Evolutionary conservation across 2,797 vertebrate species (phyloP).

Genomic region (Hybognathus amarus): DNA sequence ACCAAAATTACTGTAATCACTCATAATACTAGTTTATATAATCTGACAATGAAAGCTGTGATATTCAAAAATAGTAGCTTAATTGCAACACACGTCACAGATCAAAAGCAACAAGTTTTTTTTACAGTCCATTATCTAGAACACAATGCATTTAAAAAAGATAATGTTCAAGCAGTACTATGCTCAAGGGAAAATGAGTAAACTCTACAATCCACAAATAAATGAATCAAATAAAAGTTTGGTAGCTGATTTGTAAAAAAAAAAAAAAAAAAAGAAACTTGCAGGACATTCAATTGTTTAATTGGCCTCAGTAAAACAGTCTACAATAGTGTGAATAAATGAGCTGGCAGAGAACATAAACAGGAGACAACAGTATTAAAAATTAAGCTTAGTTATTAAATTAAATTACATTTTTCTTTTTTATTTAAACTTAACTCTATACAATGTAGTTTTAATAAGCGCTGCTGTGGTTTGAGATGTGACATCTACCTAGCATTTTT

Average conservation of each 20-base stretch:
- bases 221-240: background rate
- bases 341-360: background rate
- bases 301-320: background rate
- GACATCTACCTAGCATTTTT: background rate
- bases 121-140: background rate
- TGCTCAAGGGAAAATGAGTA: background rate
- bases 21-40: background rate
- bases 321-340: conserved; percentile 19
- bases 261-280: background rate
- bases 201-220: background rate
- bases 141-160: background rate
- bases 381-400: conserved; percentile 11
- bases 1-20: background rate
- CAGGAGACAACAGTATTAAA: background rate
- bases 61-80: conserved; percentile 3
- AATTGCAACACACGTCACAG: background rate
- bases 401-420: background rate
- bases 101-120: background rate
- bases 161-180: background rate
- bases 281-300: background rate
- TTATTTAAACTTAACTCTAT: conserved; percentile 36
- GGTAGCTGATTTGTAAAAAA: background rate
- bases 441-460: conserved; percentile 12
- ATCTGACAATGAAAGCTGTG: background rate
- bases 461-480: conserved; percentile 7